Conservation (phyloP, 2,113 vertebrate species). For the Calonectris borealis region DNA sequence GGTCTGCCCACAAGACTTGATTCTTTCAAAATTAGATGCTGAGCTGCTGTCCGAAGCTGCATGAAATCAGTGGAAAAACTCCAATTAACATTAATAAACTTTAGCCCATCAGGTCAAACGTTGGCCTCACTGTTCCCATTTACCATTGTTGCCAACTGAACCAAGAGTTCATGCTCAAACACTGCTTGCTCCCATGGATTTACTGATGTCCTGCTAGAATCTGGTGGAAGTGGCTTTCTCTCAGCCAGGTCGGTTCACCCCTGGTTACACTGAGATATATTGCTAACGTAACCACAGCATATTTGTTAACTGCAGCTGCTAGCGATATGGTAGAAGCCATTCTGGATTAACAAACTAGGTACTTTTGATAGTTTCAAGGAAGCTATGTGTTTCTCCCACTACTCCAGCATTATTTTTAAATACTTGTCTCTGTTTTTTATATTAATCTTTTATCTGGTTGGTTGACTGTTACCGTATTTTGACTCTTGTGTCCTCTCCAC, state of each 20-base stretch:
- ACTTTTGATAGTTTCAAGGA: neutral
- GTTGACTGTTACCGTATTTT: neutral
- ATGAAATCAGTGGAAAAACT: neutral
- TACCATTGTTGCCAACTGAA: neutral
- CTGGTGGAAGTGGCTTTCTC: neutral
- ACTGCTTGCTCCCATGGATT: neutral
- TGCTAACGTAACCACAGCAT: neutral
- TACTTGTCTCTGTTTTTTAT: neutral
- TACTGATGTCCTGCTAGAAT: neutral
- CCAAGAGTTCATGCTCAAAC: neutral
- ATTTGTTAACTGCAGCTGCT: neutral
- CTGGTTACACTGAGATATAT: neutral
- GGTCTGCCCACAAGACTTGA: neutral
- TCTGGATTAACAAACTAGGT: neutral
- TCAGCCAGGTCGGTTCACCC: accelerated
- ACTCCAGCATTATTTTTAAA: neutral
- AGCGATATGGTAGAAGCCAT: neutral
- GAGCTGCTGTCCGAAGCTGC: neutral
- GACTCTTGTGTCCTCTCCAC: neutral
- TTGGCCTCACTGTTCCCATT: neutral
- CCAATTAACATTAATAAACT: neutral
- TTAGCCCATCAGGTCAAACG: neutral
- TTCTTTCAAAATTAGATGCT: neutral
- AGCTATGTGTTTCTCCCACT: neutral
- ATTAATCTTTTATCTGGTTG: neutral